Conservation (phyloP, 2,888 invertebrate species). For the Eupithecia abbreviata region DNA sequence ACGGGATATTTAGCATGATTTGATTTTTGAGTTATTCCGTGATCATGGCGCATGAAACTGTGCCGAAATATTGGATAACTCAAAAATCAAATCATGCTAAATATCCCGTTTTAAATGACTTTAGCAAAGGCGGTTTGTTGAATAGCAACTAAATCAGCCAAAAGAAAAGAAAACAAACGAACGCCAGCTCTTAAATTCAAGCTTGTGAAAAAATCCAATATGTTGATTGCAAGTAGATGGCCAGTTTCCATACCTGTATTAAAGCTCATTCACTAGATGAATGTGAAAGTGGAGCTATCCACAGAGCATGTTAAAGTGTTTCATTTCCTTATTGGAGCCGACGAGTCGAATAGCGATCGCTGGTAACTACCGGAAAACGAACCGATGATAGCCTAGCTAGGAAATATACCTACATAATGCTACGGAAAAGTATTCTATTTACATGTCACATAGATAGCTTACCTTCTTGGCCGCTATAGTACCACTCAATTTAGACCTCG, state of each 20-base stretch:
- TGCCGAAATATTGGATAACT: no score
- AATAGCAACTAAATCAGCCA: background rate
- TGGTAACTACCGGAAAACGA: conserved; percentile 49
- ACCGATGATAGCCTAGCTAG: conserved; percentile 23
- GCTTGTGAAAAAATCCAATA: background rate
- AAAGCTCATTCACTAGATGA: conserved; percentile 22
- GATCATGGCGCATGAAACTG: no score
- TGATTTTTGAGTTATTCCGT: no score
- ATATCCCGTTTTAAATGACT: no score
- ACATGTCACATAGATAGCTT: background rate
- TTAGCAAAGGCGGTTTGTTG: background rate
- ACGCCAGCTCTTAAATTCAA: background rate
- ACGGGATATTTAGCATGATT: no score
- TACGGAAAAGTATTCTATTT: background rate
- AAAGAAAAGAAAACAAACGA: background rate
- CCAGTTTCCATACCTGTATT: conserved; percentile 1
- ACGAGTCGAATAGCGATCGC: conserved; percentile 30
- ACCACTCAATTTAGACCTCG: background rate
- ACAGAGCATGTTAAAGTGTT: conserved; percentile 36
- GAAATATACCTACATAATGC: no score
- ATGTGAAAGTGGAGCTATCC: conserved; percentile 32
- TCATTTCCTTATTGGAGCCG: conserved; percentile 48
- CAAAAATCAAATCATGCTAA: no score
- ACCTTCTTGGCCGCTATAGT: background rate
- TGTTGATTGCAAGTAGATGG: background rate